Evolutionary conservation across 1,140 invertebrate genomes (phyloP).

Genomic region (Eurosta solidaginis): DNA sequence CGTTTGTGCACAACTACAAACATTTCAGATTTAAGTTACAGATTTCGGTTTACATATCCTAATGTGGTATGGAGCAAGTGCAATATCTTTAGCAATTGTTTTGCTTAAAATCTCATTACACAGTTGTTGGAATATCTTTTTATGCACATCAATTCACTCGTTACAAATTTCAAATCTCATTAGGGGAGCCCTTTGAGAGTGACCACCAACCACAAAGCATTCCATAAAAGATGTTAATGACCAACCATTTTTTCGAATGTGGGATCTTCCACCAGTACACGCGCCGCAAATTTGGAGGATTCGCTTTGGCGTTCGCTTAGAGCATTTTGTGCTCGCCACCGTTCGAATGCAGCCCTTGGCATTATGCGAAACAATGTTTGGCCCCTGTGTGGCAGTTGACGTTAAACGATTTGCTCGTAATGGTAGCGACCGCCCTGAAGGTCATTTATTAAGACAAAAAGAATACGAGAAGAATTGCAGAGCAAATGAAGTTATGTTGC

Average conservation of each 20-base stretch:
- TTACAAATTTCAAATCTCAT: neutral
- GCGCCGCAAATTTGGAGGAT: neutral
- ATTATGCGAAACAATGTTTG: neutral
- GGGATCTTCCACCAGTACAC: neutral
- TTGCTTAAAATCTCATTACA: conserved; percentile 12
- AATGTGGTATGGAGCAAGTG: no score
- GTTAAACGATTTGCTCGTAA: conserved; percentile 14
- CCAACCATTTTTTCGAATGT: neutral
- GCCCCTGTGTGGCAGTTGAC: conserved; percentile 22
- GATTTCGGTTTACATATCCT: no score
- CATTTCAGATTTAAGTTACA: no score
- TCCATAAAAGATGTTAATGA: neutral
- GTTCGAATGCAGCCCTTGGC: neutral
- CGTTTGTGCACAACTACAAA: no score
- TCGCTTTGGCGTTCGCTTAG: neutral
- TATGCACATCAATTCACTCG: conserved; percentile 20
- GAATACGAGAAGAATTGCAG: neutral
- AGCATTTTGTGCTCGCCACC: neutral
- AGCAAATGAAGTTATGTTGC: neutral
- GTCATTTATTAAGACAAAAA: conserved; percentile 14
- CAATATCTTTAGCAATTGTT: neutral
- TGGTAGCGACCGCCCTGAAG: conserved; percentile 24
- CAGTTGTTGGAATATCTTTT: conserved; percentile 5
- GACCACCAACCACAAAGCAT: neutral
- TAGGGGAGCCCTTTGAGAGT: neutral